Percentiles rank a stretch among this genome's conserved stretches.
Evolutionary conservation across 2,113 vertebrate species (phyloP).

Genomic region (Pan troglodytes): NHGRI_mPanTro3-v2.1_pri NC_072412.2:54329001-54329500

Average conservation of each 20-base stretch:
- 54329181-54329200: conserved; percentile 47
- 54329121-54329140: conserved; percentile 37
- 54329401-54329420: background rate
- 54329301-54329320: background rate
- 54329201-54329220: conserved; percentile 41
- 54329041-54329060: background rate
- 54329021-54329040: background rate
- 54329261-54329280: conserved; percentile 17
- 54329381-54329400: background rate
- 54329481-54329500: background rate
- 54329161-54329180: conserved; percentile 30
- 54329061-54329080: background rate
- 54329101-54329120: background rate
- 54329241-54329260: conserved; percentile 47
- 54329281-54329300: background rate
- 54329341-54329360: background rate
- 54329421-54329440: background rate
- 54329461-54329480: background rate
- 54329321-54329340: background rate
- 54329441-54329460: background rate
- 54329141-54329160: conserved; percentile 31
- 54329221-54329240: conserved; percentile 60
- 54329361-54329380: background rate
- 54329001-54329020: background rate
- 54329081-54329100: conserved; percentile 21